Evolutionary conservation across 2,113 vertebrate species (phyloP).

Genomic region (Antidorcas marsupialis): DNA sequence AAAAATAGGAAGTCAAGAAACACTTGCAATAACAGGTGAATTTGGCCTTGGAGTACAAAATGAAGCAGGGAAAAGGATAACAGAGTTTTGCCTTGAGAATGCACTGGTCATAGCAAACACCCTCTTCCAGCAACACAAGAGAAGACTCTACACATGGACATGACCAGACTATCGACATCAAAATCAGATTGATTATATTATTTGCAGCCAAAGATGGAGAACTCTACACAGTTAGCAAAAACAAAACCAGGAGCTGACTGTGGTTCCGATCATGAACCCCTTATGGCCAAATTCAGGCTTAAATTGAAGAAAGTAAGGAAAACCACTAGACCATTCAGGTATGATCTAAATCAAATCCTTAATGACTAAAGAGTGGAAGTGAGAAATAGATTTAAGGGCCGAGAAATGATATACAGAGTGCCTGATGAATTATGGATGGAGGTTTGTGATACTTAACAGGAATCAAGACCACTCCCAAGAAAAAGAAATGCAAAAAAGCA

Average conservation of each 20-base stretch:
- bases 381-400: not conserved
- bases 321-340: not conserved
- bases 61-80: not conserved
- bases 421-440: not conserved
- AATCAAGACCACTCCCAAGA: not conserved
- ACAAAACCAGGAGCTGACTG: not conserved
- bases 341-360: not conserved
- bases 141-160: not conserved
- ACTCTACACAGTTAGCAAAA: not conserved
- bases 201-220: not conserved
- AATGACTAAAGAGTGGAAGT: not conserved
- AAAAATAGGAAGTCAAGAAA: not conserved
- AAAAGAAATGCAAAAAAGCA: not conserved
- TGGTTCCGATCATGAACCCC: not conserved
- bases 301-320: not conserved
- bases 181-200: not conserved
- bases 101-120: not conserved
- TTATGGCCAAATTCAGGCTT: not conserved
- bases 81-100: not conserved
- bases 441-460: not conserved
- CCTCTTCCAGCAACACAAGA: not conserved
- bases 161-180: not conserved
- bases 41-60: not conserved
- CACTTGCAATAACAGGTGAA: not conserved
- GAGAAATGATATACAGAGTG: not conserved